A percentile compares a stretch with the other conserved stretches of the same genome.
Conservation (phyloP, 2,888 invertebrate species). For the Xestobium rufovillosum region DNA sequence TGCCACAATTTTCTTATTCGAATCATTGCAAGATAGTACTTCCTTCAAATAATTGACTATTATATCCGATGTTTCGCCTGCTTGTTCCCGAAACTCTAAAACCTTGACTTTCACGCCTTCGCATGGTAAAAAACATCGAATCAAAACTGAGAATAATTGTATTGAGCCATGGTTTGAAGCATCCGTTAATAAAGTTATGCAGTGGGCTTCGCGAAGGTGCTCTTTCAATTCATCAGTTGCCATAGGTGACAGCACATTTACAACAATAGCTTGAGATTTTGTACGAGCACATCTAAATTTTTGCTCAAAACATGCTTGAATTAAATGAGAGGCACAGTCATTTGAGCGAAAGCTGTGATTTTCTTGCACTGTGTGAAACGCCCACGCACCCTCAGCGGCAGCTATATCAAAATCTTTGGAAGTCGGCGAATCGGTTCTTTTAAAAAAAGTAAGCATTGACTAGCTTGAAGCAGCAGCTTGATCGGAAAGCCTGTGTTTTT, state of each 20-base stretch:
- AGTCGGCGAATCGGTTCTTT: conserved; percentile 19
- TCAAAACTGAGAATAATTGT: conserved; percentile 16
- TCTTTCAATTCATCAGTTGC: conserved; percentile 22
- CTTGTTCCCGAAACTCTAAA: conserved; percentile 9
- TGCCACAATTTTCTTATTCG: conserved; percentile 1
- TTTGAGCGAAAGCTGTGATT: conserved; percentile 22
- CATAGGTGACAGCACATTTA: conserved; percentile 16
- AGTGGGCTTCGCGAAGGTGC: conserved; percentile 18
- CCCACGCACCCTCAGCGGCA: conserved; percentile 9
- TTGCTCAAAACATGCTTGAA: conserved; percentile 20
- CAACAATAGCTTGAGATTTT: conserved; percentile 21
- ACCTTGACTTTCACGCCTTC: conserved; percentile 14
- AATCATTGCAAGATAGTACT: conserved; percentile 2
- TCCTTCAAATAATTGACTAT: conserved; percentile 9
- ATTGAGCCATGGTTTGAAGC: conserved; percentile 16
- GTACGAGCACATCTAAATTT: conserved; percentile 21
- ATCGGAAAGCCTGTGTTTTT: conserved; percentile 19
- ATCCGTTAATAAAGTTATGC: conserved; percentile 19
- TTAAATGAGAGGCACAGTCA: conserved; percentile 20
- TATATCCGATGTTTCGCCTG: conserved; percentile 11
- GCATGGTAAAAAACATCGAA: conserved; percentile 9
- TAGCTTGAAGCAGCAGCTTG: conserved; percentile 19
- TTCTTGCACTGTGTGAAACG: no score
- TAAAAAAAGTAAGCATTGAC: conserved; percentile 18
- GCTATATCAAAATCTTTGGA: conserved; percentile 22